Conservation (phyloP, 2,113 vertebrate species). For the Numida meleagris region DNA sequence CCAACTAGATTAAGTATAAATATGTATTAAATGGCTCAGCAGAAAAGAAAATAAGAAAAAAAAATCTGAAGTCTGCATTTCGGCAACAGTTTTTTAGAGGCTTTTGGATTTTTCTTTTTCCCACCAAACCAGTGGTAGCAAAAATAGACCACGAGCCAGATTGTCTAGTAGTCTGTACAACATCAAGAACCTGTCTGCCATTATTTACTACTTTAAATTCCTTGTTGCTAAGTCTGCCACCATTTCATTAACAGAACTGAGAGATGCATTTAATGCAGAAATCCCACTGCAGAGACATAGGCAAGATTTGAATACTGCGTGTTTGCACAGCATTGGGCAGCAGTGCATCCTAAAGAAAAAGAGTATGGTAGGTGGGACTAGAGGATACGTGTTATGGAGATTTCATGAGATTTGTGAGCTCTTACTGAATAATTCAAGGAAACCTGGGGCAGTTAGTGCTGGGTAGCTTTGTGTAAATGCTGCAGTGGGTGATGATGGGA, state of each 20-base stretch:
- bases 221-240: neutral
- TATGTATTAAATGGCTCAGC: neutral
- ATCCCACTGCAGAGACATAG: neutral
- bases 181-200: neutral
- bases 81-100: neutral
- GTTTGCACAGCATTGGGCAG: neutral
- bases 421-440: neutral
- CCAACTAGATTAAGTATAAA: neutral
- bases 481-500: neutral
- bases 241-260: neutral
- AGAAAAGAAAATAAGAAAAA: neutral
- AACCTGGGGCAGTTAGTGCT: neutral
- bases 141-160: neutral
- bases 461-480: neutral
- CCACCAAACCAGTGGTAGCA: neutral
- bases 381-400: neutral
- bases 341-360: neutral
- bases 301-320: neutral
- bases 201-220: neutral
- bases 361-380: neutral
- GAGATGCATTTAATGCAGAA: neutral
- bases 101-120: neutral
- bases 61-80: neutral
- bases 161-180: neutral
- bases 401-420: neutral